phyloP scores from a whole-genome alignment of 1,140 invertebrate species.

The Saccostrea glomerata region DNA sequence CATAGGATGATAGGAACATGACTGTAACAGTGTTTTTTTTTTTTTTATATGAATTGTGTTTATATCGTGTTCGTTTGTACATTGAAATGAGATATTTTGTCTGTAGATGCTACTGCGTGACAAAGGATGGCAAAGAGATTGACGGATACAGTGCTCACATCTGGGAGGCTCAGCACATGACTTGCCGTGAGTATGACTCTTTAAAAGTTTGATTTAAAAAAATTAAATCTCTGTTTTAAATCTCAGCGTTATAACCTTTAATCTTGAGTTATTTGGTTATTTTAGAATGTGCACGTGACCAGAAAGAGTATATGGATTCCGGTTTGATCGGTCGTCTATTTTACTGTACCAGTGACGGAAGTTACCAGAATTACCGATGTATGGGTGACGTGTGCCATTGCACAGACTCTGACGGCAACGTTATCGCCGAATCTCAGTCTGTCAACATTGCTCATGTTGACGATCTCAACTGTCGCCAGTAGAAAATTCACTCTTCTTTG shows the following conservation, averaged over 20 bases:
- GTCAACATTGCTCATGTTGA: conserved; percentile 46
- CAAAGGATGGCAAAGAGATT: conserved; percentile 44
- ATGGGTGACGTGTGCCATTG: conserved; percentile 61
- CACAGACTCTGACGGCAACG: conserved; percentile 52
- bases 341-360: conserved; percentile 58
- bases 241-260: too few relatives aligned
- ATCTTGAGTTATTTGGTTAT: not conserved
- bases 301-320: conserved; percentile 56
- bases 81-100: not conserved
- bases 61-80: too few relatives aligned
- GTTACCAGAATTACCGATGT: conserved; percentile 60
- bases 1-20: too few relatives aligned
- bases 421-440: conserved; percentile 41
- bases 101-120: conserved; percentile 53
- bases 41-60: not conserved
- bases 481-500: too few relatives aligned
- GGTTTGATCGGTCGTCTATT: conserved; percentile 62
- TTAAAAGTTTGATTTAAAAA: too few relatives aligned
- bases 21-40: not conserved
- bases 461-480: conserved; percentile 48
- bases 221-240: too few relatives aligned
- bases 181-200: conserved; percentile 45
- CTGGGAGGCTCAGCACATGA: conserved; percentile 47
- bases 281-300: conserved; percentile 65
- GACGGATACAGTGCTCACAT: conserved; percentile 35